Conservation (phyloP, 1,140 invertebrate species). For the Papilio helenus region DNA sequence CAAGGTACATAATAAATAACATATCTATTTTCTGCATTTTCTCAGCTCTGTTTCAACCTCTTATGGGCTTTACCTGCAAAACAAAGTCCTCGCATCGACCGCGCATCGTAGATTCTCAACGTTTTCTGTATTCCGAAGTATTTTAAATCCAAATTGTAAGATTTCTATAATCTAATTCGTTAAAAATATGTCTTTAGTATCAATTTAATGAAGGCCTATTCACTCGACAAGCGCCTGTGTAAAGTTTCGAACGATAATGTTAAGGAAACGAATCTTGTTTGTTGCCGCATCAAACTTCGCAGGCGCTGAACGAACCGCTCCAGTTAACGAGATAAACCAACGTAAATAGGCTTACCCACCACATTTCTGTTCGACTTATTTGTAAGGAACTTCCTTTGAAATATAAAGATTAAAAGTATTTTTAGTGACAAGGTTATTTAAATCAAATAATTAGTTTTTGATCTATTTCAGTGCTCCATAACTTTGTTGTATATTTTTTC, state of each 20-base stretch:
- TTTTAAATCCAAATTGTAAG: background rate
- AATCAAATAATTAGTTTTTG: background rate
- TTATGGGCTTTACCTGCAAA: background rate
- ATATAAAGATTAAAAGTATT: background rate
- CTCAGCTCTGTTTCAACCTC: background rate
- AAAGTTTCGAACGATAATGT: slow-evolving; percentile 14
- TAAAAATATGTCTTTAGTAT: slow-evolving; percentile 7
- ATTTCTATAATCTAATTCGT: background rate
- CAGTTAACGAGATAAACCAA: slow-evolving; percentile 35
- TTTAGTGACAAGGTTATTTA: background rate
- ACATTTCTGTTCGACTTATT: slow-evolving; percentile 10
- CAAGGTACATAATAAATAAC: background rate
- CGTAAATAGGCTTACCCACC: slow-evolving; percentile 34
- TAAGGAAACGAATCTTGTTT: slow-evolving; percentile 36
- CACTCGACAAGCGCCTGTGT: slow-evolving; percentile 23
- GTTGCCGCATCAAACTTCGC: slow-evolving; percentile 33
- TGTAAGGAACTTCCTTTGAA: slow-evolving; percentile 1
- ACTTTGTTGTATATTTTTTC: too few species aligned
- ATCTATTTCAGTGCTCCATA: too few species aligned
- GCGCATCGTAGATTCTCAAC: background rate
- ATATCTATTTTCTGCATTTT: background rate
- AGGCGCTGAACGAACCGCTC: slow-evolving; percentile 29
- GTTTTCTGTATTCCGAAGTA: background rate
- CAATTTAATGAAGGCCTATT: slow-evolving; percentile 18
- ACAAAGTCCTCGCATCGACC: background rate